phyloP scores from a whole-genome alignment of 2,113 vertebrate species.

The Phyllostomus hastatus region DNA sequence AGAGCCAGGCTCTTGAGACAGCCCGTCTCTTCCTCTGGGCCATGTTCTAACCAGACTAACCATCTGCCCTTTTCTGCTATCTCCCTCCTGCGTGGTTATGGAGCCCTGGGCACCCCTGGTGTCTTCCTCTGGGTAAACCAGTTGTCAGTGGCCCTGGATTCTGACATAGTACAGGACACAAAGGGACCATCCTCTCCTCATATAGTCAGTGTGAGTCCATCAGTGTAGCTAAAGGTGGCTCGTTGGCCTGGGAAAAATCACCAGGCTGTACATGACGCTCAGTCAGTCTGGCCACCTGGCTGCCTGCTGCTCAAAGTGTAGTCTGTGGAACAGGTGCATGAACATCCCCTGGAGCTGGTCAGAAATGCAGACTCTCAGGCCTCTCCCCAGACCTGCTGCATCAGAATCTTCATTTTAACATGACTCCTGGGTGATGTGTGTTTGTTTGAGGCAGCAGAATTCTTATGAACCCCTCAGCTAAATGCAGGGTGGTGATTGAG shows the following conservation, averaged over 20 bases:
- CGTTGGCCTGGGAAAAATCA: not conserved
- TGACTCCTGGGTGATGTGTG: not conserved
- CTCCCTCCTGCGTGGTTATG: not conserved
- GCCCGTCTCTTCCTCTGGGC: not conserved
- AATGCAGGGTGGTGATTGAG: not conserved
- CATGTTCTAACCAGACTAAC: not conserved
- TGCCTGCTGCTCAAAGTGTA: not conserved
- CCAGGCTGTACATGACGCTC: not conserved
- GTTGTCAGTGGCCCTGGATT: not conserved
- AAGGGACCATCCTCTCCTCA: not conserved
- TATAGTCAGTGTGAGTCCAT: not conserved
- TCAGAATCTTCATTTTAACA: not conserved
- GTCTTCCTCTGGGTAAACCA: not conserved
- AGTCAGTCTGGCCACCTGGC: not conserved
- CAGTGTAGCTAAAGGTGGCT: not conserved
- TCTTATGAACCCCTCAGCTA: not conserved
- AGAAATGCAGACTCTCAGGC: not conserved
- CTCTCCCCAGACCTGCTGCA: not conserved
- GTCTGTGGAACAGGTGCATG: not conserved
- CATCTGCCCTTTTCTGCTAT: not conserved
- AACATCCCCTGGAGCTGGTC: not conserved
- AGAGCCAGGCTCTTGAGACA: not conserved
- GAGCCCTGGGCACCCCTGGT: not conserved
- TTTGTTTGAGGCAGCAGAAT: not conserved
- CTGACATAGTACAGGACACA: not conserved